Evolutionary conservation across 2,888 invertebrate species (phyloP), one percentile per base, ranked within the genome.

Genomic region (Drosophila atripex): DNA sequence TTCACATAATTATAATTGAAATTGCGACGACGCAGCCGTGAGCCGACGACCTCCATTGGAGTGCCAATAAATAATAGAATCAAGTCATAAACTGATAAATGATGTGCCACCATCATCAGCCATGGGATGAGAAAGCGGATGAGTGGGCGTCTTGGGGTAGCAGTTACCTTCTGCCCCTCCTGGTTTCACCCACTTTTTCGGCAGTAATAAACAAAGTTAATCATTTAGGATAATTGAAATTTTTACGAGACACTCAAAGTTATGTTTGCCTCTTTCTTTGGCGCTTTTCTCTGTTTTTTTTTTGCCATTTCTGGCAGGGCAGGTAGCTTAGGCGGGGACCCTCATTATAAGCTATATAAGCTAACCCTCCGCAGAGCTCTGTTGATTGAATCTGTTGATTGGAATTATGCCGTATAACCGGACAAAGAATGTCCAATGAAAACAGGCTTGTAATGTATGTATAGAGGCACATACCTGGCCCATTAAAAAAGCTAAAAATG

Each of bases 1-100:
- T 88, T 75, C 82, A 80, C 87, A 86, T 87, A 89, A 88, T 88
- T 89, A 89, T 89, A 89, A 89, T 89, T 89, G 89, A 89, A 89
- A 89, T 88, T 84, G 80, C 80, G 78, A 73, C 72, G 80, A 73
- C 72, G 80, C 71, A 66, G 73, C 74, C 51, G 63, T 63, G 52
- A 64, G 64, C 56, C 51, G 38, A 35, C 65, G 56, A 63, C 76
- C 70, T 61, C 60, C 61, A 65, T 84, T 80, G 64, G 77, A 76
- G 77, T 80, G 79, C 85, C 86, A 88, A 88, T 89, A 89, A 88
- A 89, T 89, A 88, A 89, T 88, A 88, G 86, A 88, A 88, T 89
- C 86, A 89, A 89, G 89, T 86, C 88, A 88, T 89, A 88, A 89
- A 89, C 79, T 85, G 82, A 84, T 85, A 80, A 87, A 83, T 84